These are phyloP conservation scores for Corbicula japonica DNA, from an alignment of 2,888 invertebrate genomes.

Conservation along the genomic window DNA sequence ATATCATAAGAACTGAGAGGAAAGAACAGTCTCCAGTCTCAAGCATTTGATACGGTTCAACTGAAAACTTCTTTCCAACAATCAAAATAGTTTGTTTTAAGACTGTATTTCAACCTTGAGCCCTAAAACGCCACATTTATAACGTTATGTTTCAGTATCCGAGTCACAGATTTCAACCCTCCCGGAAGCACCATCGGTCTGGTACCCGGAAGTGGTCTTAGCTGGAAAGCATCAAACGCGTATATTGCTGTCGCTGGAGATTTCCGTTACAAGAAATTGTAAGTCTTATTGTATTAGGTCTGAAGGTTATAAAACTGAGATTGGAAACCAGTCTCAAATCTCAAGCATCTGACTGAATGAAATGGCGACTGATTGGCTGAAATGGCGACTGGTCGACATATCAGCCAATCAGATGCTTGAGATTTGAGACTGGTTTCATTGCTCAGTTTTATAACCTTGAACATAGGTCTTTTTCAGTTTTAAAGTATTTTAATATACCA, in stretches of 20 bases:
- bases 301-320: too few relatives aligned
- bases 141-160: constrained; percentile 46
- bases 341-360: not conserved
- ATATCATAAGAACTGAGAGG: not conserved
- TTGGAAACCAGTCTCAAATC: too few relatives aligned
- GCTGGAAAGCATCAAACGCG: constrained; percentile 55
- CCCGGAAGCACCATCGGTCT: constrained; percentile 52
- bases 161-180: constrained; percentile 46
- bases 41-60: not conserved
- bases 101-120: not conserved
- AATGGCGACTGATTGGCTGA: not conserved
- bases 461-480: not conserved
- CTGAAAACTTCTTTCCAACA: not conserved
- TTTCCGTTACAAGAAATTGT: constrained; percentile 54
- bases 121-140: not conserved
- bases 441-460: not conserved
- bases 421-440: not conserved
- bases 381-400: not conserved
- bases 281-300: not conserved
- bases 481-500: too few relatives aligned
- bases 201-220: constrained; percentile 47
- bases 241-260: constrained; percentile 46
- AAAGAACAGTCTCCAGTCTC: not conserved
- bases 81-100: not conserved
- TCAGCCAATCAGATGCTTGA: not conserved